phyloP scores from a whole-genome alignment of 2,113 vertebrate genomes.

The Puma concolor region DNA sequence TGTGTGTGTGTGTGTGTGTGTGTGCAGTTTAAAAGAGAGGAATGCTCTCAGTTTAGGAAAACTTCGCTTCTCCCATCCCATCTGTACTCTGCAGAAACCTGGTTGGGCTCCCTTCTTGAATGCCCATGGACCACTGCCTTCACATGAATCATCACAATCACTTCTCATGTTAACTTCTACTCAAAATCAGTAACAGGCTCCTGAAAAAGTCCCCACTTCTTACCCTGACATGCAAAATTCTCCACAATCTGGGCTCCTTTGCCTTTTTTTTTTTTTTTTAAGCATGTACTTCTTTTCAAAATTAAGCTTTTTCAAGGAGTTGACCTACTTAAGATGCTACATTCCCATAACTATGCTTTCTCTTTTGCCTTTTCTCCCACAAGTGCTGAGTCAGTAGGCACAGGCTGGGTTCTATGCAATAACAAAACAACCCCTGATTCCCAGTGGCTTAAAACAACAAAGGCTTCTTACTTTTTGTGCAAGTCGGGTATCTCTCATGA shows the following conservation, averaged over 20 bases:
- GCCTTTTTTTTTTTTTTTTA: not conserved
- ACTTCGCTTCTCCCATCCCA: not conserved
- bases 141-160: not conserved
- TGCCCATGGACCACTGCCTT: not conserved
- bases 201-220: not conserved
- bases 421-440: not conserved
- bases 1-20: not conserved
- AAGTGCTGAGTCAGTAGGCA: not conserved
- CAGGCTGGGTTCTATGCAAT: not conserved
- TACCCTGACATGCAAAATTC: not conserved
- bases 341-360: not conserved
- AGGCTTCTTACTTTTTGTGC: not conserved
- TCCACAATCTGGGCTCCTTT: not conserved
- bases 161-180: not conserved
- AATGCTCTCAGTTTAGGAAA: not conserved
- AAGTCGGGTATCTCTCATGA: not conserved
- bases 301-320: not conserved
- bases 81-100: not conserved
- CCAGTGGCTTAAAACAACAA: not conserved
- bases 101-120: not conserved
- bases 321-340: not conserved
- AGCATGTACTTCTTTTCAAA: constrained; percentile 23
- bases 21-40: not conserved
- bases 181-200: not conserved
- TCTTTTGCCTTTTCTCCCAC: not conserved